Percentiles rank a stretch among this genome's conserved stretches.
phyloP scores from a whole-genome alignment of 2,797 vertebrate genomes.

The Hoplostethus atlanticus region DNA sequence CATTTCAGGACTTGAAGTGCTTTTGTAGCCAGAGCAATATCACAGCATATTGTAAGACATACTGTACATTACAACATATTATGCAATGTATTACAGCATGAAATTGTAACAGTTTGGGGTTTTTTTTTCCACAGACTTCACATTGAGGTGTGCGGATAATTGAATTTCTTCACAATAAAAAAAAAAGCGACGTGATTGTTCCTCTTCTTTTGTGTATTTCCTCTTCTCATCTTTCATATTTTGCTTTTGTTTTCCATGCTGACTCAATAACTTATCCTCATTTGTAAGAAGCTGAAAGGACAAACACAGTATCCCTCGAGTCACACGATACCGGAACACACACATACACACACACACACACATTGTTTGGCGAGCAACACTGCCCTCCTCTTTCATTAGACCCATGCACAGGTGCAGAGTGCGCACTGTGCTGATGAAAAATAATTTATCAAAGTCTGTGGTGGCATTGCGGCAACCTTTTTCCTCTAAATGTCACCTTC shows the following conservation, averaged over 20 bases:
- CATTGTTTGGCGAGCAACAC: slow-evolving; percentile 48
- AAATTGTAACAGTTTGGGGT: background rate
- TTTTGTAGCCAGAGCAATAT: slow-evolving; percentile 56
- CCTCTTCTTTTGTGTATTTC: slow-evolving; percentile 53
- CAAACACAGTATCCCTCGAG: slow-evolving; percentile 59
- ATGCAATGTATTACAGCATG: slow-evolving; percentile 1
- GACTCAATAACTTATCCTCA: slow-evolving; percentile 69
- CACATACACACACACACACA: slow-evolving; percentile 13
- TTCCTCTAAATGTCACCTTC: slow-evolving; percentile 79
- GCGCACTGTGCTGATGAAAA: slow-evolving; percentile 72
- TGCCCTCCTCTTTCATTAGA: slow-evolving; percentile 71
- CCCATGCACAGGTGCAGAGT: slow-evolving; percentile 75
- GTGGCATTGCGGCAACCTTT: slow-evolving; percentile 76
- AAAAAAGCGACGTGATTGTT: slow-evolving; percentile 46
- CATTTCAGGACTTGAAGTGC: slow-evolving; percentile 54
- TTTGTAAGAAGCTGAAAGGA: slow-evolving; percentile 66
- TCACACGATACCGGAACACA: slow-evolving; percentile 41
- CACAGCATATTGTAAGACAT: slow-evolving; percentile 39
- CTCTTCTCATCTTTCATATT: slow-evolving; percentile 45
- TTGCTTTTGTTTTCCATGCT: slow-evolving; percentile 60
- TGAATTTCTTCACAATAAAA: slow-evolving; percentile 36
- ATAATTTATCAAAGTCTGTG: slow-evolving; percentile 79
- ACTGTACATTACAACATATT: slow-evolving; percentile 13
- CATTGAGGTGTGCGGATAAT: slow-evolving; percentile 56
- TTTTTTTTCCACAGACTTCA: background rate